Base-by-base conservation (phyloP, 2,797 vertebrate species). In the Diplodus sargus region DNA sequence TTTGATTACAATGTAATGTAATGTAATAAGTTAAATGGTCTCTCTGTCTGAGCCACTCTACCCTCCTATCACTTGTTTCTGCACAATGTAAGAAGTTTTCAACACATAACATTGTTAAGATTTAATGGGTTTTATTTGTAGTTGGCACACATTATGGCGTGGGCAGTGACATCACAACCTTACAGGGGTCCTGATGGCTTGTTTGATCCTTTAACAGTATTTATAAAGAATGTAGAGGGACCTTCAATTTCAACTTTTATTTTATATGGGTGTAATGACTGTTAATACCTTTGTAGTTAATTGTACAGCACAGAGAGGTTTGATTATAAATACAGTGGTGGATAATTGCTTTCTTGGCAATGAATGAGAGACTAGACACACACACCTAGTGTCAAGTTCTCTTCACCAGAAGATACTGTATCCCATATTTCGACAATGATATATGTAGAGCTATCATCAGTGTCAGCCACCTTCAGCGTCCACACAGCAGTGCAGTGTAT, bases 261-360 rank as follows among this genome's bases (percentile, higher is more conserved):
- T n/a, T 59, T 63, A 82, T 52, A 70, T 58, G 6, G 71, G 42
- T 0, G 16, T 39, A 49, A 14, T 4, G 18, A 56, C 43, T 70
- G 12, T 61, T 52, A 64, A 72, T 62, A 81, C 11, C 47, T 74
- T 9, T 57, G 43, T 9, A 47, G 17, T 6, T 57, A 49, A 64
- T 30, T 75, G 49, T 23, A 68, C 66, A 70, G 30, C 12, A 49
- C n/a, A 34, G n/a, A 56, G 25, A 22, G 56, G 45, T 54, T 67
- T 74, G 28, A 68, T 22, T 74, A 66, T 53, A 47, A 20, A 63
- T 43, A 78, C 20, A 69, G 1, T 18, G 43, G 42, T 16, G 17
- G 45, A 67, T 67, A 63, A 70, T 30, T 47, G 30, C 57, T 70
- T 66, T 72, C 4, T 51, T 78, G 17, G 56, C 56, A 78, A 70